Base-by-base conservation (phyloP, 2,888 invertebrate species). In the Nephrotoma flavescens region DNA sequence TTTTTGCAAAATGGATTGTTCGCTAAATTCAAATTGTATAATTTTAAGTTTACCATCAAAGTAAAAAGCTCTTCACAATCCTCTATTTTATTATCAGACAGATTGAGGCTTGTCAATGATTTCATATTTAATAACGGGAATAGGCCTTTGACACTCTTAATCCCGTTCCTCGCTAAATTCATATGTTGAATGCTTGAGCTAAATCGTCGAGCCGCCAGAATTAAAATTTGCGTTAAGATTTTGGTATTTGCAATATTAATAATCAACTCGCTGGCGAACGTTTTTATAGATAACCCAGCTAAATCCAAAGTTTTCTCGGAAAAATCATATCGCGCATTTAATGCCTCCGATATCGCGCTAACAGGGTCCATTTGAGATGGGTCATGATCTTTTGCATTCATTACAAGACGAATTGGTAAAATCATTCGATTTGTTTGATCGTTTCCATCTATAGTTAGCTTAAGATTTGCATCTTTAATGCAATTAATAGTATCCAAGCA, bases 1-100 rank as follows among this genome's bases (percentile, higher is more conserved):
- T 88, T 87, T 47, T 52, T 52, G 83, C 88, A 88, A 0, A 88
- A 71, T 86, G 88, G 88, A 88, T 88, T 88, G n/a, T 88, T 88
- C 83, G 88, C 87, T 2, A 88, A 52, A 9, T 44, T 47, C 3
- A 88, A 86, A 7, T 87, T 86, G 7, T 57, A 88, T 4, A 88
- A 86, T 7, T 86, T 86, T 83, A 31, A 41, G 71, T 88, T 88
- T 6, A 87, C 86, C 0, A 88, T 84, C 41, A 41, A 31, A 15
- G 86, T 86, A 31, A 88, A 86, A 4, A 83, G 41, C 12, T 83
- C 83, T 41, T 83, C 83, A 41, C 11, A 83, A 6, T 83, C 83
- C 11, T 83, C 41, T 4, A 83, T 41, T 42, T 83, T 83, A 87
- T 88, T 88, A 83, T 87, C 71, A 12, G 87, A 87, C 6, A 88